Evolutionary conservation across 2,113 vertebrate species (phyloP), one percentile per base, ranked within the genome.

Genomic region (Mustela nigripes): DNA sequence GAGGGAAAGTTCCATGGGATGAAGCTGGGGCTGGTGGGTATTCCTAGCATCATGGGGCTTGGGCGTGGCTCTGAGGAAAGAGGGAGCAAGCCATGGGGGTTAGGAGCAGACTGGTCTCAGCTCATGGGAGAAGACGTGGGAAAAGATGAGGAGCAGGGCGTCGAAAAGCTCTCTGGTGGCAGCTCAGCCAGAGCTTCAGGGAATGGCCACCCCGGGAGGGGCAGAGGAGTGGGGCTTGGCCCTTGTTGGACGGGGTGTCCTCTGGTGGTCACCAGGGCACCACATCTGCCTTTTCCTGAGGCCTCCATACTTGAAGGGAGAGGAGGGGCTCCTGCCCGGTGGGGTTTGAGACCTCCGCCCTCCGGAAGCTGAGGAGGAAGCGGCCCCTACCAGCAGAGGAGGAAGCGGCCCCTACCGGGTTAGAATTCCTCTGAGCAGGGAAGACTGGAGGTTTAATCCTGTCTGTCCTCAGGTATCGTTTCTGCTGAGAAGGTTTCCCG

Each of bases 381-480:
- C 12, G 50, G 50, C 31, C 53, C 16, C 36, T 22, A 11, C 36
- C 0, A 36, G 36, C 36, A 36, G 33, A 33, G 48, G 50, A 53
- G 50, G 50, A 53, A 53, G 14, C 12, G 50, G 50, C 31, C 53
- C 16, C 36, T 22, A 11, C 36, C 0, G 48, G 48, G 22, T 48
- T 15, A 7, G 62, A 26, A 36, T 36, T 58, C 24, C 50, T 84
- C 73, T 14, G 42, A 60, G 26, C 24, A 2, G 22, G 60, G 48
- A n/a, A 26, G 39, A 63, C 48, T 45, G n/a, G 53, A 71, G 45
- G 11, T 18, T 18, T 45, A 33, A n/a, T 21, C 48, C 71, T 4
- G 0, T 33, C 21, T 1, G 3, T 33, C 28, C 62, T 73, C 60
- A 24, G n/a, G 36, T 33, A 1, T 50, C 19, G 0, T 28, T n/a